Conservation (phyloP, 2,797 vertebrate species). For the Coreius guichenoti region DNA sequence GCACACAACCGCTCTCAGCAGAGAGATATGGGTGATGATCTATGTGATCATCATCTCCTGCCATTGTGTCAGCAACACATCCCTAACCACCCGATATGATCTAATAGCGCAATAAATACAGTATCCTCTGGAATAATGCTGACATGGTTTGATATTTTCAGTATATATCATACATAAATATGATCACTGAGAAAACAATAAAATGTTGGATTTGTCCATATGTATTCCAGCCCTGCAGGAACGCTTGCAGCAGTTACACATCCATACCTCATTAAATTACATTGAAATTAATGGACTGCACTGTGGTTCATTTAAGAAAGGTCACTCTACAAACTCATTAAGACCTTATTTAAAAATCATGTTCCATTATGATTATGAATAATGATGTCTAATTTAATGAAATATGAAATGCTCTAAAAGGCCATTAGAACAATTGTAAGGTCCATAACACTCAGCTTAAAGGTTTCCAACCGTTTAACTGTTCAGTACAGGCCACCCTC, state of each 20-base stretch:
- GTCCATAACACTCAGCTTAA: slow-evolving; percentile 7
- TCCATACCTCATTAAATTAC: slow-evolving; percentile 43
- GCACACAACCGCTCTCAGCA: slow-evolving; percentile 33
- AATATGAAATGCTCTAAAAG: slow-evolving; percentile 40
- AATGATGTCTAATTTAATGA: slow-evolving; percentile 54
- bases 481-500: not conserved
- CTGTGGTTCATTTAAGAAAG: slow-evolving; percentile 53
- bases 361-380: slow-evolving; percentile 57
- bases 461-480: not conserved
- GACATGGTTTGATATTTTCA: slow-evolving; percentile 17
- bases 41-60: slow-evolving; percentile 47
- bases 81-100: not conserved
- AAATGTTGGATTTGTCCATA: not conserved
- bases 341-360: slow-evolving; percentile 60
- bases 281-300: slow-evolving; percentile 56
- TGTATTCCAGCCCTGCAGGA: slow-evolving; percentile 4
- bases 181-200: slow-evolving; percentile 23
- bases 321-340: slow-evolving; percentile 60
- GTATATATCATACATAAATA: slow-evolving; percentile 7
- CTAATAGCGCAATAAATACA: slow-evolving; percentile 35
- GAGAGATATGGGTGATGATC: slow-evolving; percentile 44
- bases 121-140: slow-evolving; percentile 11
- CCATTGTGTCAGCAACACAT: slow-evolving; percentile 9
- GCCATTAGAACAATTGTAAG: slow-evolving; percentile 20
- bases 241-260: slow-evolving; percentile 34